Percentiles rank a stretch among this genome's conserved stretches.
These are phyloP conservation scores for Arctia plantaginis DNA, from an alignment of 2,888 invertebrate species.

Conservation along the genomic window DNA sequence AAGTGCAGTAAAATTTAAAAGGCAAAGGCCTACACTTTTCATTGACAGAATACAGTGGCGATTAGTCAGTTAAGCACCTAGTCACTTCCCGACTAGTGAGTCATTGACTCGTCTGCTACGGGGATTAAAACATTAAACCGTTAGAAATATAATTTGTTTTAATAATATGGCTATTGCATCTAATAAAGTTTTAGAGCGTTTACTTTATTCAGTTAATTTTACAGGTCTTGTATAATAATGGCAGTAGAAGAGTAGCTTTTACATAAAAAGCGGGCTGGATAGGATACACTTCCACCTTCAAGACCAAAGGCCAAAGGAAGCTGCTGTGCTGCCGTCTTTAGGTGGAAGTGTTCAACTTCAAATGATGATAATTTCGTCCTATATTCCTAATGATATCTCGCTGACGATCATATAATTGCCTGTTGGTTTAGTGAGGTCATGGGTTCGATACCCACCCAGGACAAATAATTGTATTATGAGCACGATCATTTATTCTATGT, in stretches of 20 bases:
- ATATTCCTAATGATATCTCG: no score
- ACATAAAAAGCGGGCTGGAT: not conserved
- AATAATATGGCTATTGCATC: not conserved
- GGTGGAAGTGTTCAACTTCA: no score
- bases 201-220: not conserved
- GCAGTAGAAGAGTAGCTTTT: not conserved
- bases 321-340: no score
- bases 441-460: no score
- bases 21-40: not conserved
- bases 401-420: no score
- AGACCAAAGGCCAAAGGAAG: no score
- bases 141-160: not conserved
- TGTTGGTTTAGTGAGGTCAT: no score
- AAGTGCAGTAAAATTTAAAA: not conserved
- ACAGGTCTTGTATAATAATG: not conserved
- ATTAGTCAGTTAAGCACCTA: not conserved
- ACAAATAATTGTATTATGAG: no score
- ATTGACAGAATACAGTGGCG: not conserved
- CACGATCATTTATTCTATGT: no score
- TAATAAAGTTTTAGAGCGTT: not conserved
- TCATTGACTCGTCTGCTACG: not conserved
- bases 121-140: not conserved
- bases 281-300: no score
- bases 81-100: not conserved
- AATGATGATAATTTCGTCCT: no score